A percentile compares a stretch with the other conserved stretches of the same genome.
These are phyloP conservation scores for Microctenopoma steveboyesi DNA, from an alignment of 2,797 vertebrate species.

Conservation along the genomic window DNA sequence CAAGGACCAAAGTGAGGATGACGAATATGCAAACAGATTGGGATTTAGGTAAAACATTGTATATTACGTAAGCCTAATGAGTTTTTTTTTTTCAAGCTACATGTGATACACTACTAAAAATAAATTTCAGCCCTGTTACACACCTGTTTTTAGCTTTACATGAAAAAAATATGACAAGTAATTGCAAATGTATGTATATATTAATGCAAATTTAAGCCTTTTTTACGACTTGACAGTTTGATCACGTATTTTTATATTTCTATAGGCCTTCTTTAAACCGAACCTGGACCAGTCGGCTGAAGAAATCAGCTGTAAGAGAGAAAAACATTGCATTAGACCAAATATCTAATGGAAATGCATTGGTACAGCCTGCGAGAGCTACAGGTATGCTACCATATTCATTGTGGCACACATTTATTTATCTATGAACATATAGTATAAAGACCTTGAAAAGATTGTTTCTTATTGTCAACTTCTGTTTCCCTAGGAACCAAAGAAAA, in stretches of 20 bases:
- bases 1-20: slow-evolving; percentile 58
- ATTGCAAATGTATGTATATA: no score
- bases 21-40: slow-evolving; percentile 46
- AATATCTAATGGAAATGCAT: slow-evolving; percentile 16
- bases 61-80: background rate
- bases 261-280: slow-evolving; percentile 79
- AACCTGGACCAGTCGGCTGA: slow-evolving; percentile 83
- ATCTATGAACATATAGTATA: no score
- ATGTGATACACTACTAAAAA: background rate
- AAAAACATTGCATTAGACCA: slow-evolving; percentile 18
- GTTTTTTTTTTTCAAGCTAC: background rate
- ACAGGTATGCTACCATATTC: slow-evolving; percentile 43
- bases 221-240: no score
- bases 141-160: background rate
- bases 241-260: slow-evolving; percentile 3
- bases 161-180: background rate
- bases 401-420: no score
- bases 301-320: slow-evolving; percentile 38
- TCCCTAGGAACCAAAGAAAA: slow-evolving; percentile 65
- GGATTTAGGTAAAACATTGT: slow-evolving; percentile 79
- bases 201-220: no score
- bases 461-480: background rate
- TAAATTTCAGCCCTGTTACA: background rate
- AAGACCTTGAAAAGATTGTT: background rate
- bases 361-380: slow-evolving; percentile 18